These are phyloP conservation scores for Saiga tatarica DNA, from an alignment of 2,113 vertebrate genomes.

Conservation along the genomic window DNA sequence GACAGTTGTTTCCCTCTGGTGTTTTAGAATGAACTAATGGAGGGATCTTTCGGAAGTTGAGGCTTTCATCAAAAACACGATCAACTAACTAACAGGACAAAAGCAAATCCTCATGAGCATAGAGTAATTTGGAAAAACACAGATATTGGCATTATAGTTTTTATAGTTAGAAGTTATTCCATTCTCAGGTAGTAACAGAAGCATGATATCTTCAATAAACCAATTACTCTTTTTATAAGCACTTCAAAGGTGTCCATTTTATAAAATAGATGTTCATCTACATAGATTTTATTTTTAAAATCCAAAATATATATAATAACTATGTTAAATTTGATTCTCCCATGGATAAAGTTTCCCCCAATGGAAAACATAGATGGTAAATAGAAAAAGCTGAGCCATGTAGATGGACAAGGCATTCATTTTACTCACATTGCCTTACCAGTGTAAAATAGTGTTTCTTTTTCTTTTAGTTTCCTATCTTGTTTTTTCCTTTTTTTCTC, in stretches of 20 bases:
- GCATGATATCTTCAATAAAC: conserved; percentile 59
- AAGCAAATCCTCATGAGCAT: conserved; percentile 64
- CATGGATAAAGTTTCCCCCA: conserved; percentile 19
- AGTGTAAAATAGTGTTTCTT: conserved; percentile 58
- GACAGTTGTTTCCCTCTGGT: conserved; percentile 90
- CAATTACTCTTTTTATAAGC: conserved; percentile 48
- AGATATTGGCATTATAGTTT: conserved; percentile 34
- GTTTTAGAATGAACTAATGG: conserved; percentile 91
- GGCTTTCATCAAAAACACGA: conserved; percentile 98
- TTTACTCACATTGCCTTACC: conserved; percentile 63
- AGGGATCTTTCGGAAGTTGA: conserved; percentile 98
- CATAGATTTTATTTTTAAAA: conserved; percentile 31
- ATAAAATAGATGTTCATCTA: conserved; percentile 36
- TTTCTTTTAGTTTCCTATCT: conserved; percentile 61
- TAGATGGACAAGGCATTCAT: conserved; percentile 45
- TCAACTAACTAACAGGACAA: conserved; percentile 91
- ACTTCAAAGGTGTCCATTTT: conserved; percentile 28
- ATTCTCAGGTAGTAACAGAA: conserved; percentile 64
- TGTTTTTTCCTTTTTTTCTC: conserved; percentile 41
- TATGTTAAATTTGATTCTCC: conserved; percentile 45
- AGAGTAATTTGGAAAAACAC: conserved; percentile 60
- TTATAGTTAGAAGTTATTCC: conserved; percentile 54
- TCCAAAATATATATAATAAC: background rate
- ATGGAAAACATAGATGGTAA: conserved; percentile 17
- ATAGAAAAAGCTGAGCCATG: conserved; percentile 20